Base-by-base conservation (phyloP, 2,113 vertebrate genomes). In the Fukomys damarensis region DNA sequence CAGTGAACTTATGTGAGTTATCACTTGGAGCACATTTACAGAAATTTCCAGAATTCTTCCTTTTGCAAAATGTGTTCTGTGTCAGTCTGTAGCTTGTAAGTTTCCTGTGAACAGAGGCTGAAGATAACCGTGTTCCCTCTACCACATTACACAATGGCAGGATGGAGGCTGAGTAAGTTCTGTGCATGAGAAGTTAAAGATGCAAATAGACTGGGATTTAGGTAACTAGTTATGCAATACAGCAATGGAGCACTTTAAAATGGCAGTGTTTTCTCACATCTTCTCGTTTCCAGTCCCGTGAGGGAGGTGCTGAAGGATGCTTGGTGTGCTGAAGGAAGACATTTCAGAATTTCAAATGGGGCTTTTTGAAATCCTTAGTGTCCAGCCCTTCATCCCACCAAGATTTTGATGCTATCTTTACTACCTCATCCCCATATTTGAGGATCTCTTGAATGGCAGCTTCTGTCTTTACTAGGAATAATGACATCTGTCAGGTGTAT, bases 31-130 rank as follows among this genome's bases (percentile, higher is more conserved):
- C 1, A 56, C 22, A 76, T 58, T 46, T 82, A 85, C 3, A 91
- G 63, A 85, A 38, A 84, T 85, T 86, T 81, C 30, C 66, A 86
- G 43, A 92, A 52, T 26, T 52, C 2, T 89, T 68, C 7, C n/a
- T 3, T 83, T 77, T 94, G 49, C 89, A 68, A 84, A 90, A 32
- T 83, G 66, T 66, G 28, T 92, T 89, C 41, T 70, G 10, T 66
- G 35, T 56, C 46, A 22, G 1, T 83, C 0, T 76, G 49, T 80
- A 65, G 30, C 20, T 95, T 58, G 3, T 52, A 35, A 28, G 9
- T 80, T 96, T 83, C 54, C 35, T 52, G 22, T 88, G 32, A 35
- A 14, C 66, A 76, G 41, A 80, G 19, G 32, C 13, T 12, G 13
- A 70, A 2, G 52, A 38, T 96, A 89, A 72, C 52, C 84, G 13